Evolutionary conservation across 2,113 vertebrate genomes (phyloP).

Genomic region (Artemisiospiza belli): DNA sequence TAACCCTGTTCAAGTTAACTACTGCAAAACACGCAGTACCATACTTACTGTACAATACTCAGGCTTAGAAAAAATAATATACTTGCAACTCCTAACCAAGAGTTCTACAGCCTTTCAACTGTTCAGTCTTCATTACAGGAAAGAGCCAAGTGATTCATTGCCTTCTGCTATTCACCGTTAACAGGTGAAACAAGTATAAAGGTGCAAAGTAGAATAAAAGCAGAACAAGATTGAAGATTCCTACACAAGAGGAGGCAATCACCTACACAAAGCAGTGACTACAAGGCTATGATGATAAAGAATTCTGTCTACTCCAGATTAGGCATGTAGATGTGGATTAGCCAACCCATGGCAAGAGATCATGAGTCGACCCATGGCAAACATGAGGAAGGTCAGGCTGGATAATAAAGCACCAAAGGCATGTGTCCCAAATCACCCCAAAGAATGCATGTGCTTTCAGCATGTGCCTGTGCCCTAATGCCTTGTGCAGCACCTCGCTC

Average conservation of each 20-base stretch:
- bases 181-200: background rate
- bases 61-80: background rate
- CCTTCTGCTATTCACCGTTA: background rate
- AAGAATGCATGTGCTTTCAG: fast-evolving
- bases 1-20: background rate
- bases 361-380: background rate
- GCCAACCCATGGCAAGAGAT: background rate
- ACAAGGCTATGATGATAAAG: background rate
- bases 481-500: background rate
- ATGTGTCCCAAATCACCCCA: background rate
- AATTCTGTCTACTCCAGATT: background rate
- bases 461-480: background rate
- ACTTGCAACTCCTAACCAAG: background rate
- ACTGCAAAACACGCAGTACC: background rate
- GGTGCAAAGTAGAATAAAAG: background rate
- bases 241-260: background rate
- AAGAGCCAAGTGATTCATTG: background rate
- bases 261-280: background rate
- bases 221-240: background rate
- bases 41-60: background rate
- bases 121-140: no score
- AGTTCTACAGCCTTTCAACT: background rate
- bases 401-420: background rate
- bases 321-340: background rate
- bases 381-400: background rate